Evolutionary conservation across 2,797 vertebrate genomes (phyloP).

Genomic region (Aselliscus stoliczkanus): DNA sequence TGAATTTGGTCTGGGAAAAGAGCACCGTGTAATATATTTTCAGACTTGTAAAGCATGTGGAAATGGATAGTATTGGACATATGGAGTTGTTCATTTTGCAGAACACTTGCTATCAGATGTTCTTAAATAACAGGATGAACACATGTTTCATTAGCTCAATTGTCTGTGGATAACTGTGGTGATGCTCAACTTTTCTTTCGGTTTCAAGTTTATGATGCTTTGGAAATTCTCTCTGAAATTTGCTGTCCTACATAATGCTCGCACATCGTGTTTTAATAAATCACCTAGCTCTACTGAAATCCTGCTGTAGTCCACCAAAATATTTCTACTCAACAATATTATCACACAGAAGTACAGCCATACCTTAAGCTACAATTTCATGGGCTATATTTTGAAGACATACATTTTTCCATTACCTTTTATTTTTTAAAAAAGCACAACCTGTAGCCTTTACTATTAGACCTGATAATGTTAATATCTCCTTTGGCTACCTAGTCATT

Average conservation of each 20-base stretch:
- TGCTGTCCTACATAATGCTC: neutral
- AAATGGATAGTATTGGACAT: constrained; percentile 76
- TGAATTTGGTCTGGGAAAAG: constrained; percentile 75
- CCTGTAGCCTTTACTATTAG: neutral
- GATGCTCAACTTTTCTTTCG: constrained; percentile 60
- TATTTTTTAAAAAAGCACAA: neutral
- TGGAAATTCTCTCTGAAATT: constrained; percentile 13
- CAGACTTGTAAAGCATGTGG: constrained; percentile 67
- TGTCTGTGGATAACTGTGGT: constrained; percentile 65
- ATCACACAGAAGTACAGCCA: neutral
- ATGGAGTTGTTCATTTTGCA: constrained; percentile 78
- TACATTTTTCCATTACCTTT: neutral
- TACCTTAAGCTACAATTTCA: neutral
- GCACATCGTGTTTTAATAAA: neutral
- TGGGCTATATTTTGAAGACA: neutral
- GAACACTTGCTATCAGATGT: constrained; percentile 66
- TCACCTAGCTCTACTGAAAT: neutral
- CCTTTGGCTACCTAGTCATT: neutral
- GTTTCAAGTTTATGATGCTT: constrained; percentile 28
- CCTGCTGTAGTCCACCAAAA: neutral
- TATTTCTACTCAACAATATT: neutral
- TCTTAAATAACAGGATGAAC: constrained; percentile 71
- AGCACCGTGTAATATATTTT: constrained; percentile 69
- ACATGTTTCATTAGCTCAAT: constrained; percentile 71
- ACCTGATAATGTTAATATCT: neutral